Base-by-base conservation (phyloP, 92 coral and sea anemone genomes). In the Epizoanthus ramosus region DNA sequence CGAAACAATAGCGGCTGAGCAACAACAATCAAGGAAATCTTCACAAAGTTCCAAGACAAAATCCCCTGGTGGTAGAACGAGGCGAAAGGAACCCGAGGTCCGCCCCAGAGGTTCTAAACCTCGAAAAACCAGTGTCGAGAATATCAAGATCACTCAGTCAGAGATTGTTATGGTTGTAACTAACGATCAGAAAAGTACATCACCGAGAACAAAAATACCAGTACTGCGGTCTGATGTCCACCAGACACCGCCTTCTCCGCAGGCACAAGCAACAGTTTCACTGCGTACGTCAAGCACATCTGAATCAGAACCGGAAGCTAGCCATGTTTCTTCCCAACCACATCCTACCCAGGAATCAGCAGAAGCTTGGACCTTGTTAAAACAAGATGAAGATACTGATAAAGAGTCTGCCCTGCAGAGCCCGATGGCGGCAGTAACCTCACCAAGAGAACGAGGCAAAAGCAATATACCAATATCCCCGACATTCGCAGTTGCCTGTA, bases 91-190 rank as follows among this genome's bases (percentile, higher is more conserved):
- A 9, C 70, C 39, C 31, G 82, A 77, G 28, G 9, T 61, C 14
- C 71, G 82, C 10, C 82, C 82, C 43, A 60, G 54, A 15, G 31
- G 58, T 2, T 60, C 71, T 61, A 77, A 77, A 39, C 14, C 57
- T 23, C 39, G 47, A 39, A 60, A 77, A 77, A 33, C 59, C 8
- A 61, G 9, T 24, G 23, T 61, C 2, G 82, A 77, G 82, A 77
- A 41, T 8, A 77, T 77, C 33, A 77, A 22, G 82, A 77, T 77
- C 22, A 77, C 82, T 2, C 70, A 77, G 47, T 77, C 82, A 10
- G 41, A 63, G 43, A 77, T 77, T 21, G 82, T 77, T 12, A 63
- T 77, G 82, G 70, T 77, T 22, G 71, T 77, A 2, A 77, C 82
- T 57, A 77, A 77, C 23, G 71, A 77, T 60, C 82, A 63, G 57